These are phyloP conservation scores for Lypha dubia DNA, from an alignment of 2,888 invertebrate genomes.

Conservation along the genomic window DNA sequence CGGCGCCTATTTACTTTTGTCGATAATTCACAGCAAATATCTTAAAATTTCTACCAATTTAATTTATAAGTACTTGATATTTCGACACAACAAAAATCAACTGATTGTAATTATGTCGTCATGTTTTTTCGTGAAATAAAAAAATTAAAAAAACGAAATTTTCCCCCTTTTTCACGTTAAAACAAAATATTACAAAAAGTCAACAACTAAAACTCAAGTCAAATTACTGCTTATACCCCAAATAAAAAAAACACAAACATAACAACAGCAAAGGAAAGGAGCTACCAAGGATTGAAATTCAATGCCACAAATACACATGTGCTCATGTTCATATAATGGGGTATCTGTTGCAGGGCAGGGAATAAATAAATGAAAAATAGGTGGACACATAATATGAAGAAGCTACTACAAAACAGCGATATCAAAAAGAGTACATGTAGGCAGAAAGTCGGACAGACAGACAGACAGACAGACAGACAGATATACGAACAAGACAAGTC, in stretches of 20 bases:
- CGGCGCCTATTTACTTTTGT: too few species aligned
- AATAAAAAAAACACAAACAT: neutral
- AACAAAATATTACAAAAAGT: slow-evolving; percentile 70
- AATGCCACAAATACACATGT: slow-evolving; percentile 35
- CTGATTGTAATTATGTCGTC: slow-evolving; percentile 58
- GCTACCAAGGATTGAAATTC: slow-evolving; percentile 25
- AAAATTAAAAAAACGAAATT: slow-evolving; percentile 42
- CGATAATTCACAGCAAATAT: too few species aligned
- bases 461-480: too few species aligned
- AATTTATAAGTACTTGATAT: slow-evolving; percentile 9
- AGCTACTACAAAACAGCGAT: slow-evolving; percentile 62
- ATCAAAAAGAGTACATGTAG: slow-evolving; percentile 33
- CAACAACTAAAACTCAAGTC: slow-evolving; percentile 60
- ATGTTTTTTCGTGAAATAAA: slow-evolving; percentile 34
- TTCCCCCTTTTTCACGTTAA: slow-evolving; percentile 18
- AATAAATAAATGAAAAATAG: slow-evolving; percentile 69
- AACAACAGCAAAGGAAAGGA: slow-evolving; percentile 9
- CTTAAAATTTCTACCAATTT: slow-evolving; percentile 8
- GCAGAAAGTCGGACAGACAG: too few species aligned
- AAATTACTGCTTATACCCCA: slow-evolving; percentile 58
- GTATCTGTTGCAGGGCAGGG: slow-evolving; percentile 40
- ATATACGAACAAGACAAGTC: slow-evolving; percentile 58
- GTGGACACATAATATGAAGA: slow-evolving; percentile 69
- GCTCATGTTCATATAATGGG: neutral
- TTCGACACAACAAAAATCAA: slow-evolving; percentile 34